These are phyloP conservation scores for Polypterus senegalus DNA, from an alignment of 2,113 vertebrate genomes.

Conservation along the genomic window DNA sequence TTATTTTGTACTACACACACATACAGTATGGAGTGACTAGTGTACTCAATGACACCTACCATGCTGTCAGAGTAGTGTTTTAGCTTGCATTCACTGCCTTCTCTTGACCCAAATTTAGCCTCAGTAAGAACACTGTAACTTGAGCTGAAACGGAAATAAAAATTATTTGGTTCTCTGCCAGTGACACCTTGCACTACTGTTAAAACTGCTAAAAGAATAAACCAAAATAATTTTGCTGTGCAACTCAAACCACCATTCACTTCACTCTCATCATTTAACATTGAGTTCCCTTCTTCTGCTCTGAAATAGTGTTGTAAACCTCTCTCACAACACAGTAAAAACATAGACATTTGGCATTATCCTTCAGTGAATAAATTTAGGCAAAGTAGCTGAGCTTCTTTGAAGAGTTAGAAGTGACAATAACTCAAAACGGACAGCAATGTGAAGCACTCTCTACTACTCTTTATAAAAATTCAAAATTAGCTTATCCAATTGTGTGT, in stretches of 20 bases:
- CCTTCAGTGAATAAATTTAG: too few relatives aligned
- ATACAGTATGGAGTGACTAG: constrained; percentile 1
- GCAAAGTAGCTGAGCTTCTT: too few relatives aligned
- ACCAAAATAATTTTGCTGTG: neutral
- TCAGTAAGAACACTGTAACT: constrained; percentile 7
- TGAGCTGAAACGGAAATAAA: constrained; percentile 14
- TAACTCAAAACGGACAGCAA: too few relatives aligned
- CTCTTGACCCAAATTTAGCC: constrained; percentile 18
- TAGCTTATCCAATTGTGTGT: too few relatives aligned
- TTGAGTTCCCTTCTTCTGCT: too few relatives aligned
- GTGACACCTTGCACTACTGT: constrained; percentile 4
- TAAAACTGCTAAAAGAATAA: constrained; percentile 1
- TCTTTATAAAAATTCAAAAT: too few relatives aligned
- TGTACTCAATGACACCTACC: constrained; percentile 9
- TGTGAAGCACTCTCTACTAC: too few relatives aligned
- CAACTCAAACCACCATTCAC: neutral
- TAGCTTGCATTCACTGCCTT: constrained; percentile 4
- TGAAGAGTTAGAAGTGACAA: too few relatives aligned
- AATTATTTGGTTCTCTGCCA: constrained; percentile 4
- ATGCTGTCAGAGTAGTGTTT: constrained; percentile 3
- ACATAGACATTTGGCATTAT: too few relatives aligned
- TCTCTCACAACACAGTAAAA: too few relatives aligned
- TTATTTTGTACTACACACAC: constrained; percentile 2
- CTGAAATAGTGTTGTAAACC: too few relatives aligned
- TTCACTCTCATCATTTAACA: neutral